phyloP scores from a whole-genome alignment of 2,888 invertebrate genomes.

The Mythimna loreyi region DNA sequence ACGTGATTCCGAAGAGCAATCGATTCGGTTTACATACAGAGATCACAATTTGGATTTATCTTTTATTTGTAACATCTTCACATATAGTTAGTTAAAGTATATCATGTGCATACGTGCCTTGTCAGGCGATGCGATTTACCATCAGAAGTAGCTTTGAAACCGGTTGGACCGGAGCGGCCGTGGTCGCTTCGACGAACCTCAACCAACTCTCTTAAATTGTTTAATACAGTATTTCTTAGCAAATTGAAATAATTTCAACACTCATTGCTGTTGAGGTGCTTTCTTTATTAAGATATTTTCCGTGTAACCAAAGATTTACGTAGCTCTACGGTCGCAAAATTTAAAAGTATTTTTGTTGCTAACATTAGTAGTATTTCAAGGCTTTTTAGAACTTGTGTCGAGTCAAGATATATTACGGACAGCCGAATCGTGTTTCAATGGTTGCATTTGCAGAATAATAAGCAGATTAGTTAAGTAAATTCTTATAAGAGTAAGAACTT shows the following conservation, averaged over 20 bases:
- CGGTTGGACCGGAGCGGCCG: constrained; percentile 84
- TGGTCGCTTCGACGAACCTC: constrained; percentile 79
- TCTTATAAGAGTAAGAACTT: constrained; percentile 9
- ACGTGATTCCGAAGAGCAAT: constrained; percentile 18
- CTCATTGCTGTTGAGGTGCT: constrained; percentile 39
- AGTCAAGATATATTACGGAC: constrained; percentile 21
- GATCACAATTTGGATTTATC: constrained; percentile 59
- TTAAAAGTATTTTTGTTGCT: constrained; percentile 31
- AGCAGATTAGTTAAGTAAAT: constrained; percentile 28
- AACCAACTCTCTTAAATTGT: constrained; percentile 78
- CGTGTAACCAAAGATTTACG: constrained; percentile 19
- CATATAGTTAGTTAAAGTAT: constrained; percentile 67
- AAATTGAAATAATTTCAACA: constrained; percentile 76
- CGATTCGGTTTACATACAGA: constrained; percentile 52
- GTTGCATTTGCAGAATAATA: constrained; percentile 55
- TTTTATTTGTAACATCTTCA: constrained; percentile 66
- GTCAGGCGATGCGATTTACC: constrained; percentile 88
- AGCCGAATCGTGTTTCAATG: constrained; percentile 36
- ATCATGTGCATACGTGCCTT: constrained; percentile 80
- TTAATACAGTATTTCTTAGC: constrained; percentile 81
- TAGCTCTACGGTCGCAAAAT: constrained; percentile 16
- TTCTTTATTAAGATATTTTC: constrained; percentile 51
- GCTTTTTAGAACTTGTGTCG: constrained; percentile 30
- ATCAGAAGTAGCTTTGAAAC: constrained; percentile 86
- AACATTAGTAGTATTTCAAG: constrained; percentile 35